Percentiles rank a stretch among this genome's conserved stretches.
phyloP scores from a whole-genome alignment of 2,888 invertebrate genomes.

The Pristionchus maxplancki region DNA sequence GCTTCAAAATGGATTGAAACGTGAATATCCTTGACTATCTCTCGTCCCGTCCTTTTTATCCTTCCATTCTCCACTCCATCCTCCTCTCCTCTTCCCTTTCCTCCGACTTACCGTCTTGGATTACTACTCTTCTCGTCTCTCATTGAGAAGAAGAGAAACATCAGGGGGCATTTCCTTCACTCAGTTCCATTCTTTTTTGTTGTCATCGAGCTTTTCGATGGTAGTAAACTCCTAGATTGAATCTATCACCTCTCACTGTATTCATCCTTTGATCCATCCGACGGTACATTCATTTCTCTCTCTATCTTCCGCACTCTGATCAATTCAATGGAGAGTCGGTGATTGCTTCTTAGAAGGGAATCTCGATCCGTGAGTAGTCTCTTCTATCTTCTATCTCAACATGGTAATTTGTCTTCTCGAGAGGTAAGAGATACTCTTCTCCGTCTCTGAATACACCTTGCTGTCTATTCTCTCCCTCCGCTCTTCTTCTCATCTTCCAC shows the following conservation, averaged over 20 bases:
- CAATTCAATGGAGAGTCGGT: background rate
- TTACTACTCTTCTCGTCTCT: conserved; percentile 37
- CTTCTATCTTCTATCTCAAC: background rate
- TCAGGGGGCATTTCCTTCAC: background rate
- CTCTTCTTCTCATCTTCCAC: background rate
- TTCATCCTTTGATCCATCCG: background rate
- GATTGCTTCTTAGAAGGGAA: background rate
- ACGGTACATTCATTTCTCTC: background rate
- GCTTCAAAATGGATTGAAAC: conserved; percentile 11
- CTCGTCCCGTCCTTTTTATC: background rate
- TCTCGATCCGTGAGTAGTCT: background rate
- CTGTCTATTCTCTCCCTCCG: background rate
- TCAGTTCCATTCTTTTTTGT: background rate
- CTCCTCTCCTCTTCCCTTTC: background rate
- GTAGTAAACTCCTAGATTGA: background rate
- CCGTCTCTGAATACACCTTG: background rate
- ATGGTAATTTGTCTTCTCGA: conserved; percentile 17
- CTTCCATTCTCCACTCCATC: background rate
- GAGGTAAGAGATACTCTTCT: background rate
- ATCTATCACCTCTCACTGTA: background rate
- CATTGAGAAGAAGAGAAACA: conserved; percentile 16
- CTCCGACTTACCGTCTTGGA: conserved; percentile 17
- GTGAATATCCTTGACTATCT: background rate
- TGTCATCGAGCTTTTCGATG: background rate
- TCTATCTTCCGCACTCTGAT: background rate